Evolutionary conservation across 2,888 invertebrate species (phyloP), one percentile per base, ranked within the genome.

Genomic region (Melinaea marsaeus): DNA sequence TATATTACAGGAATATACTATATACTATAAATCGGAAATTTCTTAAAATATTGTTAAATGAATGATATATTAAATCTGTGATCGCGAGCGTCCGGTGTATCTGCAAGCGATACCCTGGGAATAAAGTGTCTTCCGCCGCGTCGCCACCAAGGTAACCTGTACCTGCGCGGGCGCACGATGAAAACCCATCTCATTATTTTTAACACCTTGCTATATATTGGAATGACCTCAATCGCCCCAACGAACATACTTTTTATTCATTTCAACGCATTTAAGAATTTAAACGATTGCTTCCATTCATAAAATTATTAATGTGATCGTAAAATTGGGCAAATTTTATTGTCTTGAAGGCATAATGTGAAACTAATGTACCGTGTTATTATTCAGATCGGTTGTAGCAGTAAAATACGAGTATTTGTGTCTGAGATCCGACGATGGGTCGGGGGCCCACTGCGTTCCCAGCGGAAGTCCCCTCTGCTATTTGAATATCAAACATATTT

Each of bases 301-400:
- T 90, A 90, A 90, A 90, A 90, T 90, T 90, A 90, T 90, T 90
- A 88, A 90, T 90, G 90, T 76, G 88, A 86, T 90, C 90, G 87
- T 90, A 90, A 90, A 90, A 89, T 90, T 89, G 90, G 84, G 88
- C 86, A 90, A 90, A 88, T 90, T 90, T 90, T 90, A 90, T 90
- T 90, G 89, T 90, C 88, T 89, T 86, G 89, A 83, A 86, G 87
- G 84, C 84, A 90, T 90, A 90, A 90, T 90, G 90, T 90, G 88
- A 90, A 90, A 88, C 90, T 90, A 90, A 90, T 90, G 90, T 90
- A 87, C 85, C 90, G 90, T 90, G 90, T 88, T 90, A 90, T 90
- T 90, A 90, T 90, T 89, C 90, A 89, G 88, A 84, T 88, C 83
- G 86, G 83, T 79, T 84, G 86, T 83, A 87, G 90, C 88, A 82